Conservation (phyloP, 2,113 vertebrate species). For the Sturnus vulgaris region DNA sequence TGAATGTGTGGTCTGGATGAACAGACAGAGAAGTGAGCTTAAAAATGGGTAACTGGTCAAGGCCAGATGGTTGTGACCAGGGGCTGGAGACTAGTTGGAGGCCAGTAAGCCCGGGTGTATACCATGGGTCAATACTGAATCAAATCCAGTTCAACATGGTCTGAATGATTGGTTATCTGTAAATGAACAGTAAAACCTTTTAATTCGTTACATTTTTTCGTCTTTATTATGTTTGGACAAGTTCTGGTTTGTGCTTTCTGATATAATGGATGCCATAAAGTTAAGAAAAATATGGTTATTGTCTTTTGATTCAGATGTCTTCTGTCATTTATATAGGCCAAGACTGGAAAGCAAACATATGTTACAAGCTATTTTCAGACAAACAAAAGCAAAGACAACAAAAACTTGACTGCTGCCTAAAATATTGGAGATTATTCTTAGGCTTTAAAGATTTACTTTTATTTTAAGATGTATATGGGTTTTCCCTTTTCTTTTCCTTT, state of each 20-base stretch:
- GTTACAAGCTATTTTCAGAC: constrained; percentile 51
- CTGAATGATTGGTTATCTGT: not conserved
- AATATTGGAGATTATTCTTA: constrained; percentile 37
- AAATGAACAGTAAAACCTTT: not conserved
- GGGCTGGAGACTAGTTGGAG: not conserved
- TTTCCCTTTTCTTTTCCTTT: not conserved
- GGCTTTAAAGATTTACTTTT: constrained; percentile 44
- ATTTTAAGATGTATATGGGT: not conserved
- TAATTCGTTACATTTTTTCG: not conserved
- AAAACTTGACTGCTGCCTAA: constrained; percentile 32
- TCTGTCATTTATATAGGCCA: constrained; percentile 40
- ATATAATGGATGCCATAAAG: constrained; percentile 9
- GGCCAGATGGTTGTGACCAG: not conserved
- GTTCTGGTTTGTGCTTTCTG: not conserved
- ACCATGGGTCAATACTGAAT: not conserved
- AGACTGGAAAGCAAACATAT: constrained; percentile 17
- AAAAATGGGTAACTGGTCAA: not conserved
- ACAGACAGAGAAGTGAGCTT: not conserved
- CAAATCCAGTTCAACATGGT: not conserved
- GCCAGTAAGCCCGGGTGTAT: not conserved
- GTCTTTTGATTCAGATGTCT: constrained; percentile 36
- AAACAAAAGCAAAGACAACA: not conserved
- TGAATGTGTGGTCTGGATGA: not conserved
- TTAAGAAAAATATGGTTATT: constrained; percentile 16
- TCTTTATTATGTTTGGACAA: not conserved